Percentiles rank a stretch among this genome's conserved stretches.
These are phyloP conservation scores for Notospermus geniculatus DNA, from an alignment of 1,140 invertebrate genomes.

Conservation along the genomic window DNA sequence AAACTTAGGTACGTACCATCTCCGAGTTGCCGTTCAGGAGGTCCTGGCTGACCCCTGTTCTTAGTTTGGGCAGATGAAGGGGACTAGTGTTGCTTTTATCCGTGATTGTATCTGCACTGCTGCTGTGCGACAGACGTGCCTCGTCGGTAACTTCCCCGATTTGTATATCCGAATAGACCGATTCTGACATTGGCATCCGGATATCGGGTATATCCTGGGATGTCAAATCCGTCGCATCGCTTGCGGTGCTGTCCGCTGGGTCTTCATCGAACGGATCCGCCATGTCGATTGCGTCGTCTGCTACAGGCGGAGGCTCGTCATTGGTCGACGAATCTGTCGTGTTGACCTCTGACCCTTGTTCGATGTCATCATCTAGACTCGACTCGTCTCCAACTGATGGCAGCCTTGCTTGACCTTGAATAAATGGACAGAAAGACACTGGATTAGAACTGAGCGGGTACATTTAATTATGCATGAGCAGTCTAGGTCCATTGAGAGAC, in stretches of 20 bases:
- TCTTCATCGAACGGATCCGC: constrained; percentile 19
- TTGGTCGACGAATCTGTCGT: background rate
- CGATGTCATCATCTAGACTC: constrained; percentile 50
- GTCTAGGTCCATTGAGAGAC: too few species aligned
- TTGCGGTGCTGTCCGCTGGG: constrained; percentile 6
- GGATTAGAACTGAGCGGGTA: too few species aligned
- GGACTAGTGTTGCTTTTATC: constrained; percentile 45
- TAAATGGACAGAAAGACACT: background rate
- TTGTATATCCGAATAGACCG: constrained; percentile 44
- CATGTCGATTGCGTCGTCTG: constrained; percentile 16
- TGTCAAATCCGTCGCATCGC: background rate
- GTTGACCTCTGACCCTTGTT: constrained; percentile 20
- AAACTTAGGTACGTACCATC: too few species aligned
- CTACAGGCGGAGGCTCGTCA: background rate
- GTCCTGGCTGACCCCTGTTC: constrained; percentile 32
- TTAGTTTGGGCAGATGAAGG: constrained; percentile 16
- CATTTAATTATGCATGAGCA: too few species aligned
- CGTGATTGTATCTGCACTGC: constrained; percentile 47
- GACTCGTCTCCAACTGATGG: constrained; percentile 43
- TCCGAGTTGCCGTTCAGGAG: constrained; percentile 48
- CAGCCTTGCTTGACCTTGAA: constrained; percentile 30
- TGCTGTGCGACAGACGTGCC: constrained; percentile 33
- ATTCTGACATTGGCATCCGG: constrained; percentile 31
- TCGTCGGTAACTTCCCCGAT: constrained; percentile 50
- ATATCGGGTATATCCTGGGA: background rate